Evolutionary conservation across 2,113 vertebrate genomes (phyloP).

Genomic region (Ageneiosus marmoratus): DNA sequence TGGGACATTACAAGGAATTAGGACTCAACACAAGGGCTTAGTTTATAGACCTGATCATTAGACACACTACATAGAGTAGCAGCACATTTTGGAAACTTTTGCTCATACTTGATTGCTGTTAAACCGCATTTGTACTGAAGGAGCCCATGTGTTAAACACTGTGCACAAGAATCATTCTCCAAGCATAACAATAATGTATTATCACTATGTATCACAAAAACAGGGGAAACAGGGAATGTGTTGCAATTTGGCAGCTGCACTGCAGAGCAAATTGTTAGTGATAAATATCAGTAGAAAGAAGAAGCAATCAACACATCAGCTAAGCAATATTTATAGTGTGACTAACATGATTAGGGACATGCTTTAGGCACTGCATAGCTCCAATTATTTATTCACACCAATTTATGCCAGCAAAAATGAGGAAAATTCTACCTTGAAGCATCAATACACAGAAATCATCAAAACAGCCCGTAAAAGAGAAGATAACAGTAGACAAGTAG

Average conservation of each 20-base stretch:
- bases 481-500: constrained; percentile 31
- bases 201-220: background rate
- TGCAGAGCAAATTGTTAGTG: constrained; percentile 8
- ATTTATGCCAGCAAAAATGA: constrained; percentile 2
- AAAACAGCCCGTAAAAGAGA: constrained; percentile 7
- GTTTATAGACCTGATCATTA: background rate
- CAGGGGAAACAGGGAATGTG: background rate
- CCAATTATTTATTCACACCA: constrained; percentile 18
- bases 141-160: background rate
- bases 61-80: too few species aligned
- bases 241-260: background rate
- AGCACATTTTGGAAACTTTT: background rate
- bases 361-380: constrained; percentile 30
- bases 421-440: background rate
- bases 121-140: background rate
- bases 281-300: constrained; percentile 8
- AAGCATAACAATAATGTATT: background rate
- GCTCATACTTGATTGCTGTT: background rate
- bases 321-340: constrained; percentile 17
- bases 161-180: background rate
- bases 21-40: background rate
- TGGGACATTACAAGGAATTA: background rate
- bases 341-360: constrained; percentile 43
- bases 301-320: constrained; percentile 32
- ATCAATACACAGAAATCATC: background rate